Conservation (phyloP, 2,797 vertebrate species). For the Kryptopterus vitreolus region DNA sequence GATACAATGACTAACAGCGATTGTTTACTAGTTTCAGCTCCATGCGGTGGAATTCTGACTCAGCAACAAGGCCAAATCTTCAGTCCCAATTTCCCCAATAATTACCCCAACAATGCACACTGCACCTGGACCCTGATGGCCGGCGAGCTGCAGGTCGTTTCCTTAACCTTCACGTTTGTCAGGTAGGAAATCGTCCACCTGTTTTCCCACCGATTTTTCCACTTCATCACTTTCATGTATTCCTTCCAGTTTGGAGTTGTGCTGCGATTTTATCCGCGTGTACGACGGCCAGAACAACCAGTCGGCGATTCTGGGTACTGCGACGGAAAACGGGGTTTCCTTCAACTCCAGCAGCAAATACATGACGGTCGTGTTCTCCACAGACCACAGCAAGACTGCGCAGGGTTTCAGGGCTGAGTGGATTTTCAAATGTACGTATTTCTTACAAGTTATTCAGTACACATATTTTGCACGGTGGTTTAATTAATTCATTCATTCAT, state of each 20-base stretch:
- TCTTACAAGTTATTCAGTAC: background rate
- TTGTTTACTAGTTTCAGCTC: background rate
- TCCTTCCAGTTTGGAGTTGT: slow-evolving; percentile 1
- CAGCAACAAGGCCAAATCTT: slow-evolving; percentile 1
- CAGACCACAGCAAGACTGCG: background rate
- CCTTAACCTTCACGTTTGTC: slow-evolving; percentile 1
- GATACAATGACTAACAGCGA: no score
- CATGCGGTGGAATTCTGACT: slow-evolving; percentile 6
- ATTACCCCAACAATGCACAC: background rate
- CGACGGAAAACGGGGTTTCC: background rate
- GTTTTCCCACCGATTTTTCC: background rate
- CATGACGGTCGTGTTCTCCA: slow-evolving; percentile 11
- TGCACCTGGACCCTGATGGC: slow-evolving; percentile 12
- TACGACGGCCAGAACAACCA: background rate
- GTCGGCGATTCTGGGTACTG: background rate
- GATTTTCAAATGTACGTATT: background rate
- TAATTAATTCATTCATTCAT: no score
- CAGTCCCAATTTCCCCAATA: background rate
- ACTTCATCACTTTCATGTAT: background rate
- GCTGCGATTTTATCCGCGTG: background rate
- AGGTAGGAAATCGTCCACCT: background rate
- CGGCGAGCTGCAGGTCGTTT: background rate
- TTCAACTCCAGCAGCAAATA: slow-evolving; percentile 9
- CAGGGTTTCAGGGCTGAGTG: background rate
- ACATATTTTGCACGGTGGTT: no score